These are phyloP conservation scores for Epinephelus lanceolatus DNA, from an alignment of 2,113 vertebrate species.

Conservation along the genomic window DNA sequence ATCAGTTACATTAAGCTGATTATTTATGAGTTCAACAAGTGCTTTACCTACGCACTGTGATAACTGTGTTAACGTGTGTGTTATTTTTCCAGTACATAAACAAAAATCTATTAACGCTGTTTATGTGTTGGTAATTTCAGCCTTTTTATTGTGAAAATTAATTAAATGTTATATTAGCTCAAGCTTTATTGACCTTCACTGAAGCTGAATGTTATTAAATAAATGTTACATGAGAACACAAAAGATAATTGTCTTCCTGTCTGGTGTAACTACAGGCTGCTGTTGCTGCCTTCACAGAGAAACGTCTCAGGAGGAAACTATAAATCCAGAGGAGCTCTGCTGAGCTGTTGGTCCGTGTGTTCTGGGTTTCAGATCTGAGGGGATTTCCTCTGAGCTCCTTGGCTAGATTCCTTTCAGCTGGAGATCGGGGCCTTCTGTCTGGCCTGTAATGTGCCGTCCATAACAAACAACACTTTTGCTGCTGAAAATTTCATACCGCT, in stretches of 20 bases:
- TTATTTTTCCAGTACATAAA: too few relatives aligned
- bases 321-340: not conserved
- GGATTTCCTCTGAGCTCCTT: slow-evolving; percentile 23
- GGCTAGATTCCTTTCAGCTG: slow-evolving; percentile 4
- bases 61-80: not conserved
- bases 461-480: slow-evolving; percentile 13
- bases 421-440: not conserved
- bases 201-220: not conserved
- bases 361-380: slow-evolving; percentile 17
- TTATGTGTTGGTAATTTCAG: not conserved
- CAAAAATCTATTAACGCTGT: not conserved
- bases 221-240: not conserved
- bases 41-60: not conserved
- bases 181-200: not conserved
- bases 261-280: not conserved
- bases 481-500: slow-evolving; percentile 23
- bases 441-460: not conserved
- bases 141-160: not conserved
- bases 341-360: not conserved
- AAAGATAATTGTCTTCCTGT: not conserved
- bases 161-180: not conserved
- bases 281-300: not conserved
- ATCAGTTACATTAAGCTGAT: not conserved
- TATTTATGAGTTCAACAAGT: not conserved
- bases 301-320: not conserved